Conservation (phyloP, 2,888 invertebrate genomes). For the Drosophila sordidula region DNA sequence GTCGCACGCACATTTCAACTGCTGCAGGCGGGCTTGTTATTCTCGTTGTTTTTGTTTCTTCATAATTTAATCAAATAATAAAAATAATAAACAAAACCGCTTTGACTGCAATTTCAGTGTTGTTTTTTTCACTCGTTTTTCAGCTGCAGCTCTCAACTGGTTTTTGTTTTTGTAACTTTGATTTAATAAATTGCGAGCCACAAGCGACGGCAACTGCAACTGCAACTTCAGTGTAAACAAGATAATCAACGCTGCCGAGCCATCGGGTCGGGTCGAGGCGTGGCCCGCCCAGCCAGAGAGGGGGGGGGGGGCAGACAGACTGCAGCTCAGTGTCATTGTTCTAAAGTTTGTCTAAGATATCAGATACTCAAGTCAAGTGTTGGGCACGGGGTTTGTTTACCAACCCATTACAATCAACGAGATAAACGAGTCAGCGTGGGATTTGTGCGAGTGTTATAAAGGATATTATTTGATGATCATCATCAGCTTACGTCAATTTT, state of each 20-base stretch:
- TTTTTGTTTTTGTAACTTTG: slow-evolving; percentile 61
- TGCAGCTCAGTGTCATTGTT: slow-evolving; percentile 63
- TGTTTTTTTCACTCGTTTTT: slow-evolving; percentile 28
- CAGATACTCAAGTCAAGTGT: slow-evolving; percentile 56
- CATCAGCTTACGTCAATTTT: slow-evolving; percentile 18
- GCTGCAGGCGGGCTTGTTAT: slow-evolving; percentile 39
- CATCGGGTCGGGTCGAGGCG: slow-evolving; percentile 28
- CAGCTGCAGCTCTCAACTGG: slow-evolving; percentile 45
- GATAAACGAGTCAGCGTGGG: slow-evolving; percentile 20
- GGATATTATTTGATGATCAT: slow-evolving; percentile 22
- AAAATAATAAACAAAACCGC: slow-evolving; percentile 54
- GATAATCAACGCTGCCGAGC: slow-evolving; percentile 65
- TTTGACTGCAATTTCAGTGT: slow-evolving; percentile 29
- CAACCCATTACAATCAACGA: slow-evolving; percentile 37
- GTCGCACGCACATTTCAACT: slow-evolving; percentile 77
- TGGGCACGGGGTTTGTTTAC: slow-evolving; percentile 31
- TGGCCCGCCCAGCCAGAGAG: slow-evolving; percentile 24
- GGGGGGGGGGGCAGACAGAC: not conserved
- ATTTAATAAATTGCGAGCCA: slow-evolving; percentile 72
- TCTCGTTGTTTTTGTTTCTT: slow-evolving; percentile 41
- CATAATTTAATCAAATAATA: slow-evolving; percentile 73
- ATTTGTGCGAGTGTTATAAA: slow-evolving; percentile 12
- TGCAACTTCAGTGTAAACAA: slow-evolving; percentile 73
- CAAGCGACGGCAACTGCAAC: slow-evolving; percentile 39
- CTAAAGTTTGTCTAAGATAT: slow-evolving; percentile 72